Evolutionary conservation across 1,140 invertebrate genomes (phyloP), one percentile per base, ranked within the genome.

Genomic region (Drosophila sp.): DNA sequence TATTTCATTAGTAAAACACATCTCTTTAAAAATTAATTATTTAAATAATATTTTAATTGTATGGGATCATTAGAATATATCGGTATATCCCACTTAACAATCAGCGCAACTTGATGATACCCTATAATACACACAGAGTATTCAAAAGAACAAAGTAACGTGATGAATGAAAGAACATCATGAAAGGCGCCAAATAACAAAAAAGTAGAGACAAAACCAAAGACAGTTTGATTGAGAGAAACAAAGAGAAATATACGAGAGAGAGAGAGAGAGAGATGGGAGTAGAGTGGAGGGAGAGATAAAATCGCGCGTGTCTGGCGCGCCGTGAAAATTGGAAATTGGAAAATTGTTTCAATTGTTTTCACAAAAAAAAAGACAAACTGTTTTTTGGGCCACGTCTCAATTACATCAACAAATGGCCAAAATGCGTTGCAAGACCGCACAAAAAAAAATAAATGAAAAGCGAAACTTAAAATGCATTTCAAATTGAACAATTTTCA

Each of bases 101-200:
- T 21, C 25, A 25, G 8, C 21, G n/a, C 27, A 50, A 25, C 21
- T 25, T 7, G 0, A 13, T 13, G 4, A 50, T 29, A 50, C 50
- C 25, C 32, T 36, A 0, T 36, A 18, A 11, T 21, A 8, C 0
- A 4, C n/a, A 53, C 29, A 48, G 29, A 11, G 57, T 48, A 61
- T 36, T 3, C 9, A 7, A 40, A 18, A 36, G 50, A 58, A 57
- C 50, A 65, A 71, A 64, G 32, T 9, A 18, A 56, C 27, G 46
- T 32, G 50, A 57, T 63, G 41, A 66, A 58, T 21, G 48, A 25
- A 38, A 40, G 16, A 65, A 51, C 53, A 41, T 13, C 11, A 40
- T 45, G 9, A 21, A 59, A 86, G 81, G 82, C 81, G 82, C 82
- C 82, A 78, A 72, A 63, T 36, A 46, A 74, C 73, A 67, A 83